Evolutionary conservation across 1,140 invertebrate genomes (phyloP).

Genomic region (Bacillus rossius): DNA sequence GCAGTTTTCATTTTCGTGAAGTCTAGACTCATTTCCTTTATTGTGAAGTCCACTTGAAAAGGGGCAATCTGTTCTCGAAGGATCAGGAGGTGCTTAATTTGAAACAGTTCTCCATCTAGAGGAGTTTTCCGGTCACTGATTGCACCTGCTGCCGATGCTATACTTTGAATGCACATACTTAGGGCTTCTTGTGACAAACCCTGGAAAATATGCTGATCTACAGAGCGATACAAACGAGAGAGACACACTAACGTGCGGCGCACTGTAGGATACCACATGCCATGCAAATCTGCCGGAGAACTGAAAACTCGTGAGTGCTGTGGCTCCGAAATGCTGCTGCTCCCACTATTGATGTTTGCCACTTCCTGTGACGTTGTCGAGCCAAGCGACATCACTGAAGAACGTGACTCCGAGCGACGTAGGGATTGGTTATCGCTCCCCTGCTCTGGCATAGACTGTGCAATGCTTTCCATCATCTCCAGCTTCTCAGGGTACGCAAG

Average conservation of each 20-base stretch:
- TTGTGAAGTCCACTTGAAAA: slow-evolving; percentile 93
- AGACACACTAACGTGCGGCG: slow-evolving; percentile 90
- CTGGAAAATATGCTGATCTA: slow-evolving; percentile 94
- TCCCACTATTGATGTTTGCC: slow-evolving; percentile 47
- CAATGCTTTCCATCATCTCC: slow-evolving; percentile 93
- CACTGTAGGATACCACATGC: slow-evolving; percentile 99
- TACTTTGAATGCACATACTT: slow-evolving; percentile 84
- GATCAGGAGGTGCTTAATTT: slow-evolving; percentile 97
- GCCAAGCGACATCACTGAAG: slow-evolving; percentile 57
- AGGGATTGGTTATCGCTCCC: slow-evolving; percentile 33
- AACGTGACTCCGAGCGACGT: slow-evolving; percentile 57
- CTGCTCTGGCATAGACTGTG: slow-evolving; percentile 60
- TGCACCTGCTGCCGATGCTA: slow-evolving; percentile 67
- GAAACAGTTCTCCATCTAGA: slow-evolving; percentile 92
- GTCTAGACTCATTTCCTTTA: slow-evolving; percentile 88
- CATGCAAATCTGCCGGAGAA: slow-evolving; percentile 94
- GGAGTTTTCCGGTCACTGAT: slow-evolving; percentile 55
- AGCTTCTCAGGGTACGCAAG: slow-evolving; percentile 96
- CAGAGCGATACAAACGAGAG: slow-evolving; percentile 90
- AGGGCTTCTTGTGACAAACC: slow-evolving; percentile 94
- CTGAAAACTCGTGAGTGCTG: slow-evolving; percentile 31
- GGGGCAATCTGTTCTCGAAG: slow-evolving; percentile 96
- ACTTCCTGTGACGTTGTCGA: slow-evolving; percentile 61
- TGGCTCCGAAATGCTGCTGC: slow-evolving; percentile 18
- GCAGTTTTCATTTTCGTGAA: slow-evolving; percentile 85